phyloP scores from a whole-genome alignment of 2,113 vertebrate species.

The Gnathochromis pfefferi region DNA sequence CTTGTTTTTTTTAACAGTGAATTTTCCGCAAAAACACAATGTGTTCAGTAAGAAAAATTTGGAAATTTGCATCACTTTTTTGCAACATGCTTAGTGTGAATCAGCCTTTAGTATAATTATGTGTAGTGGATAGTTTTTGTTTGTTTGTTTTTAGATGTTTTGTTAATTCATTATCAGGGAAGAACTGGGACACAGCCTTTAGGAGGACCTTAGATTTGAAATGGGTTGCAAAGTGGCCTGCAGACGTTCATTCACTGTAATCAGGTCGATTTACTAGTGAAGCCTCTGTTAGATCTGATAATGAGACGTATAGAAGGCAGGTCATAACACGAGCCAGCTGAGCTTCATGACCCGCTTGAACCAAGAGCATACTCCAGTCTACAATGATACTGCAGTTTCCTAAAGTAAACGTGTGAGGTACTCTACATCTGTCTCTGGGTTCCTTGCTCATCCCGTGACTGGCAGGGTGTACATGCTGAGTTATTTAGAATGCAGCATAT shows the following conservation, averaged over 20 bases:
- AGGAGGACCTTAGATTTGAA: not conserved
- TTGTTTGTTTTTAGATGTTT: not conserved
- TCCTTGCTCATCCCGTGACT: not conserved
- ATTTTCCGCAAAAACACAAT: not conserved
- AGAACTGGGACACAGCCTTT: not conserved
- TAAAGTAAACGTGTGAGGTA: not conserved
- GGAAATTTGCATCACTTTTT: not conserved
- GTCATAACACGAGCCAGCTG: not conserved
- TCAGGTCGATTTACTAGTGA: not conserved
- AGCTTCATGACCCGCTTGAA: not conserved
- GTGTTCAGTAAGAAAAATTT: not conserved
- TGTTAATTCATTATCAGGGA: not conserved
- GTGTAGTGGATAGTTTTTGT: not conserved
- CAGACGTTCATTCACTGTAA: not conserved
- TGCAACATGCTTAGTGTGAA: not conserved
- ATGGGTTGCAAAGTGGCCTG: not conserved
- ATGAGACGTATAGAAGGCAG: not conserved
- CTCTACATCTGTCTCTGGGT: not conserved
- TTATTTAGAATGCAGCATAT: not conserved
- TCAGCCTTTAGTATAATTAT: not conserved
- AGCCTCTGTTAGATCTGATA: not conserved
- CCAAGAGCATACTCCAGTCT: not conserved
- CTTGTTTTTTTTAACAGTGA: not conserved
- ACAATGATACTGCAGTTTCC: not conserved
- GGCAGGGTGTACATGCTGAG: not conserved